These are phyloP conservation scores for Cavia aperea DNA, from an alignment of 2,113 vertebrate species.

Conservation along the genomic window DNA sequence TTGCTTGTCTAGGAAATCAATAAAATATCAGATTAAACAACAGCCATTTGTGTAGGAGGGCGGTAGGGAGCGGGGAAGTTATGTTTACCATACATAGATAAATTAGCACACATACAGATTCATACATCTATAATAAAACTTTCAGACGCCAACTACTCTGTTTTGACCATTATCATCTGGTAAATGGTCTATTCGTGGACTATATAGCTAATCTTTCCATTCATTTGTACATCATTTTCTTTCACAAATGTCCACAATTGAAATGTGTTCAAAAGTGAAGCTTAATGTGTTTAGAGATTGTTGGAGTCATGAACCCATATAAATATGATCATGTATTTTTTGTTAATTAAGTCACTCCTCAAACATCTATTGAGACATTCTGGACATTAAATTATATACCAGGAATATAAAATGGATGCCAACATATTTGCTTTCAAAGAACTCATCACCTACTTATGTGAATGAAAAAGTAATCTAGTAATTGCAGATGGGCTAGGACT, in stretches of 20 bases:
- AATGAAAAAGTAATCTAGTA: not conserved
- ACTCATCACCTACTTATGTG: not conserved
- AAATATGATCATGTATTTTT: not conserved
- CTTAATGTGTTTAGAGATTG: not conserved
- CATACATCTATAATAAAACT: no score
- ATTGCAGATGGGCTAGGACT: not conserved
- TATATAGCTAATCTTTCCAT: not conserved
- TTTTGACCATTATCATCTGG: not conserved
- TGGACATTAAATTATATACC: not conserved
- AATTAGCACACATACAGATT: no score
- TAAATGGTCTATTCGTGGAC: not conserved
- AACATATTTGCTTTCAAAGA: not conserved
- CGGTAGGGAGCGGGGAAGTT: not conserved
- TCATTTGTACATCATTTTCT: not conserved
- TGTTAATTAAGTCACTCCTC: not conserved
- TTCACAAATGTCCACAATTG: not conserved
- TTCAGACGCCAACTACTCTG: no score
- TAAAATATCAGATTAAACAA: not conserved
- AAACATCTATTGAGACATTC: not conserved
- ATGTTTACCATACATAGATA: no score
- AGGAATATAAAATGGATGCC: not conserved
- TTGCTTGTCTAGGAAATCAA: not conserved
- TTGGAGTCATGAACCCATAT: not conserved
- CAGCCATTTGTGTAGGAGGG: not conserved
- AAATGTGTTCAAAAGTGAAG: not conserved